These are phyloP conservation scores for Sceloporus tristichus DNA, from an alignment of 2,113 vertebrate species.

Conservation along the genomic window DNA sequence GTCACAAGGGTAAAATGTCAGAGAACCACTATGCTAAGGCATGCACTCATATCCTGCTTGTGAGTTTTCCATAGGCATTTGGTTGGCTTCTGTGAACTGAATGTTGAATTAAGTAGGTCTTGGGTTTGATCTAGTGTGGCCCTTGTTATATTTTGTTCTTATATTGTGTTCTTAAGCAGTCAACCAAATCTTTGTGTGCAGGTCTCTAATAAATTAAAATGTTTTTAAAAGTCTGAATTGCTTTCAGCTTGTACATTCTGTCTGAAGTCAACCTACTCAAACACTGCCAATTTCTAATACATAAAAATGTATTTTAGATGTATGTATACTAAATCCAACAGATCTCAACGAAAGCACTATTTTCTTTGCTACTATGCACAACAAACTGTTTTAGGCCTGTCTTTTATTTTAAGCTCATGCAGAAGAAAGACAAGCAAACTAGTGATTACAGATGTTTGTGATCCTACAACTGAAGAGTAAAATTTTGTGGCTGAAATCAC, in stretches of 20 bases:
- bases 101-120: not conserved
- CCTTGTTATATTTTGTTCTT: not conserved
- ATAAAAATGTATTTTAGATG: constrained; percentile 21
- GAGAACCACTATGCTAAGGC: too few species aligned
- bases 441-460: not conserved
- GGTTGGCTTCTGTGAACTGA: not conserved
- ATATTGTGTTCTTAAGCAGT: not conserved
- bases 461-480: constrained; percentile 13
- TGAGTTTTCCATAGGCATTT: not conserved
- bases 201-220: not conserved
- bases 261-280: not conserved
- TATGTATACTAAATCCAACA: constrained; percentile 11
- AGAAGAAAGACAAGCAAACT: constrained; percentile 2
- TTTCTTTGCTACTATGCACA: constrained; percentile 5
- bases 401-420: constrained; percentile 27
- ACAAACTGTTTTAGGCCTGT: constrained; percentile 10
- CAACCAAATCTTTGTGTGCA: not conserved
- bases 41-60: not conserved
- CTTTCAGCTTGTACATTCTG: not conserved
- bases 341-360: not conserved
- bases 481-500: constrained; percentile 22
- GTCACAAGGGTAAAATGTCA: too few species aligned
- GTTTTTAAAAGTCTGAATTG: not conserved
- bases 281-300: not conserved
- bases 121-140: not conserved